phyloP scores from a whole-genome alignment of 2,113 vertebrate species.

The Girardinichthys multiradiatus region DNA sequence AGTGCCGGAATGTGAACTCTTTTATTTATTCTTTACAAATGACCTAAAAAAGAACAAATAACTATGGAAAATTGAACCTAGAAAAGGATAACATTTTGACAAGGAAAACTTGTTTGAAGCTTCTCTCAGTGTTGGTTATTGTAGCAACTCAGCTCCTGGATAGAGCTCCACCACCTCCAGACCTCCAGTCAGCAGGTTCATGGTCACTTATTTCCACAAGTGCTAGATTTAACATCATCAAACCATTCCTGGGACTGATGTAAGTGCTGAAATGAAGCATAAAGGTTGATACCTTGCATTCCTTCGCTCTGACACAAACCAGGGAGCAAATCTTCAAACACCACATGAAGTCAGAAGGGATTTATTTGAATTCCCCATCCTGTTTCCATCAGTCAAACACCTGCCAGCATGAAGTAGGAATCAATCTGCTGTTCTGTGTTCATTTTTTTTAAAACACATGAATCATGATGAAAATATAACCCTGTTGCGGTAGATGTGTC shows the following conservation, averaged over 20 bases:
- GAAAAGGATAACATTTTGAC: too few relatives aligned
- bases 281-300: conserved; percentile 18
- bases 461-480: conserved; percentile 12
- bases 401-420: neutral
- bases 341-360: conserved; percentile 29
- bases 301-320: conserved; percentile 29
- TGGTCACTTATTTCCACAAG: too few relatives aligned
- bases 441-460: neutral
- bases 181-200: too few relatives aligned
- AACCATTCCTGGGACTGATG: conserved; percentile 11
- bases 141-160: too few relatives aligned
- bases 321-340: neutral
- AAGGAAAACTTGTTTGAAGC: too few relatives aligned
- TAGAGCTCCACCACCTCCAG: too few relatives aligned
- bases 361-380: conserved; percentile 22
- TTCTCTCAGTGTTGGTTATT: too few relatives aligned
- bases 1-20: too few relatives aligned
- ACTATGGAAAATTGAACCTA: too few relatives aligned
- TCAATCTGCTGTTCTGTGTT: neutral
- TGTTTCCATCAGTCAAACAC: conserved; percentile 30
- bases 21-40: too few relatives aligned
- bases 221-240: neutral
- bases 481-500: neutral
- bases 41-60: too few relatives aligned
- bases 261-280: neutral